phyloP scores from a whole-genome alignment of 2,888 invertebrate genomes.

The Emmelina monodactyla region DNA sequence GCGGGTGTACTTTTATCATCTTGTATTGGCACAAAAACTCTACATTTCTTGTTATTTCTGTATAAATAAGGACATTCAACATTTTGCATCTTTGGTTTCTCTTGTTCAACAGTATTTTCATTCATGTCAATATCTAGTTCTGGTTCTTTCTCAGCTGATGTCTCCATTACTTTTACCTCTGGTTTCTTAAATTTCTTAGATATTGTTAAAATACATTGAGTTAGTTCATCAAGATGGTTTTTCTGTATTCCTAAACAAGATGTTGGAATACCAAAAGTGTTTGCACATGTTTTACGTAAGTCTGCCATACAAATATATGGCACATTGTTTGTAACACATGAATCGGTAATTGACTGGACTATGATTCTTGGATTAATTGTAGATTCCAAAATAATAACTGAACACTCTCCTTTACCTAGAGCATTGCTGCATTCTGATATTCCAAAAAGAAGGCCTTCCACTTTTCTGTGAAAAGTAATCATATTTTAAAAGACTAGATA shows the following conservation, averaged over 20 bases:
- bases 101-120: too few relatives aligned
- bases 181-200: constrained; percentile 21
- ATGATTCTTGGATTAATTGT: constrained; percentile 42
- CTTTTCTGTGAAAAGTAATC: constrained; percentile 31
- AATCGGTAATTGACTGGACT: constrained; percentile 43
- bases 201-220: constrained; percentile 23
- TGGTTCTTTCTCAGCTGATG: constrained; percentile 5
- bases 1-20: constrained; percentile 13
- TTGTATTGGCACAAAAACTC: constrained; percentile 43
- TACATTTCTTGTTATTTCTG: constrained; percentile 34
- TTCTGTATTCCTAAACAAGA: constrained; percentile 43
- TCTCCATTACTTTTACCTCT: constrained; percentile 3
- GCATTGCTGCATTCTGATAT: constrained; percentile 34
- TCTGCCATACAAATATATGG: constrained; percentile 43
- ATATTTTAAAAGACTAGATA: neutral
- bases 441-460: constrained; percentile 45
- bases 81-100: too few relatives aligned
- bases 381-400: constrained; percentile 45
- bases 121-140: constrained; percentile 11
- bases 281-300: constrained; percentile 27
- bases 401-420: constrained; percentile 28
- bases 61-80: constrained; percentile 34
- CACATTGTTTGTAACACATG: constrained; percentile 28
- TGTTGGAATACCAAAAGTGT: constrained; percentile 45
- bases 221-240: constrained; percentile 24